phyloP scores from a whole-genome alignment of 2,888 invertebrate species.

The Zygogramma bicolorata region DNA sequence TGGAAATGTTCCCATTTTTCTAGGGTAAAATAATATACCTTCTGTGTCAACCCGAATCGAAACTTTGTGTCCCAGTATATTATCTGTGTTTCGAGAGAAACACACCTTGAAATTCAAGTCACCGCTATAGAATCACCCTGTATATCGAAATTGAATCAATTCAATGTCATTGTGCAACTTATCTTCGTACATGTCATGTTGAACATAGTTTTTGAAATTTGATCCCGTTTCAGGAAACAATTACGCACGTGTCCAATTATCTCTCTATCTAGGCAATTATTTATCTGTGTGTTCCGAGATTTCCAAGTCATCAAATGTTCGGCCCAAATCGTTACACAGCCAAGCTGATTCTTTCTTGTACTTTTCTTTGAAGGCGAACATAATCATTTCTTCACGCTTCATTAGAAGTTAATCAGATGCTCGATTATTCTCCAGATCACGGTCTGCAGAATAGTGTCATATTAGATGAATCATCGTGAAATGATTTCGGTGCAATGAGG shows the following conservation, averaged over 20 bases:
- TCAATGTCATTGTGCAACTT: too few relatives aligned
- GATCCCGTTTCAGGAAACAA: background rate
- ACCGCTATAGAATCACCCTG: too few relatives aligned
- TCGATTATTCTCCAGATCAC: constrained; percentile 1
- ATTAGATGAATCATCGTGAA: background rate
- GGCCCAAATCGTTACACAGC: background rate
- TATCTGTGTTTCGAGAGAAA: too few relatives aligned
- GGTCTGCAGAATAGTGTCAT: background rate
- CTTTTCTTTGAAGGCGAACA: background rate
- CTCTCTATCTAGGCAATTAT: background rate
- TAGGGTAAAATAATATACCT: too few relatives aligned
- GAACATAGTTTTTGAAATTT: background rate
- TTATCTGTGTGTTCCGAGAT: background rate
- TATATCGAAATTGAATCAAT: too few relatives aligned
- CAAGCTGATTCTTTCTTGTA: background rate
- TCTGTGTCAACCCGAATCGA: too few relatives aligned
- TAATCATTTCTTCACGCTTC: background rate
- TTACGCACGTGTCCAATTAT: background rate
- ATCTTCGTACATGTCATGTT: background rate
- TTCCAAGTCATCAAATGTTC: background rate
- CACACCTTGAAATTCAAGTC: too few relatives aligned
- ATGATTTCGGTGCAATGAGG: background rate
- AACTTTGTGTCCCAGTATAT: too few relatives aligned
- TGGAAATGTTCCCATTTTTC: too few relatives aligned
- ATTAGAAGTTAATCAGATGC: background rate